Base-by-base conservation (phyloP, 2,113 vertebrate genomes). In the Vidua chalybeata region DNA sequence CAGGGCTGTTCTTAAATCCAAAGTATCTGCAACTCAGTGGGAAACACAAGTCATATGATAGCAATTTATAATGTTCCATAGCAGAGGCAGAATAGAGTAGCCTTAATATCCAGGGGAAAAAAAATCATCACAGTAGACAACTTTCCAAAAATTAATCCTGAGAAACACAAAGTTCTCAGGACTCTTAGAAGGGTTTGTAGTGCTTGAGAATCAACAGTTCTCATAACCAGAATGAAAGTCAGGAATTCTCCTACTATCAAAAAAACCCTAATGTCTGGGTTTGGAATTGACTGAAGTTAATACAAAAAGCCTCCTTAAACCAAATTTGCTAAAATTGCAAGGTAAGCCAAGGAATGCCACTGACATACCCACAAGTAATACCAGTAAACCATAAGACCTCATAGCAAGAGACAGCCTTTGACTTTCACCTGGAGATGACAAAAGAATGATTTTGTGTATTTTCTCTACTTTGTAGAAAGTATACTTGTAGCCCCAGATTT, bases 11-110 rank as follows among this genome's bases (percentile, higher is more conserved):
- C 84, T 45, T 69, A 45, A 84, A 56, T 74, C 71, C 63, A 64
- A 92, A 80, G 41, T 56, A 91, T 59, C 91, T 80, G 56, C 55
- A 80, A 33, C 87, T 96, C 78, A 88, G 69, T 90, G 35, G 91
- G 94, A 92, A 87, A 69, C 41, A 41, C 15, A 54, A 58, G 28
- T 67, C n/a, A 37, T 26, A 67, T 24, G 39, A 84, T 90, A 84
- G 43, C 71, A 56, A 66, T 87, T 92, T 54, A 26, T 56, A 86
- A 48, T n/a, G 35, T 58, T 61, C 41, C n/a, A 24, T 75, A 77
- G 73, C 37, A 73, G 27, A 95, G 43, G 24, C 15, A 81, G 83
- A 74, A 93, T 16, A 74, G 27, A 28, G 48, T 19, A 81, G 55
- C 35, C 35, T 84, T 78, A 71, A 62, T 54, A 92, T 22, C n/a